phyloP scores from a whole-genome alignment of 2,888 invertebrate genomes.

The Oligia fasciuncula region DNA sequence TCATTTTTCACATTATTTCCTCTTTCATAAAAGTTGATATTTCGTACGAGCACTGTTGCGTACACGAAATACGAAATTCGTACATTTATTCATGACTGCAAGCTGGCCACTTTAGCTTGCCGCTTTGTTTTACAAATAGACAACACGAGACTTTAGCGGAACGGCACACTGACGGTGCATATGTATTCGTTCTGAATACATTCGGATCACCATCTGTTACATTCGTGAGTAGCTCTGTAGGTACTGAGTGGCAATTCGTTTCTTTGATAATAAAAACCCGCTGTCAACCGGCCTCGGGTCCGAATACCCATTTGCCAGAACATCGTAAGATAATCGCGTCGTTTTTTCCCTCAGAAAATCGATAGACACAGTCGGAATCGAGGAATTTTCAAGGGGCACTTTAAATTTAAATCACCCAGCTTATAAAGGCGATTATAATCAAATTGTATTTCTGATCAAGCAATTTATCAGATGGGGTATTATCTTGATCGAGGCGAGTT shows the following conservation, averaged over 20 bases:
- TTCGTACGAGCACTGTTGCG: conserved; percentile 72
- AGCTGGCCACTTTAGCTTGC: conserved; percentile 70
- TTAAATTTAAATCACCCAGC: conserved; percentile 72
- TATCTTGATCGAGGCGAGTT: conserved; percentile 63
- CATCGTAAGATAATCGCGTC: conserved; percentile 69
- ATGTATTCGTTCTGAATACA: conserved; percentile 60
- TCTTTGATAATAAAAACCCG: conserved; percentile 63
- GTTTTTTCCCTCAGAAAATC: conserved; percentile 69
- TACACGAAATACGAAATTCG: conserved; percentile 74
- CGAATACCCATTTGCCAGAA: conserved; percentile 68
- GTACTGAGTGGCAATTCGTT: conserved; percentile 59
- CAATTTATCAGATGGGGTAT: conserved; percentile 69
- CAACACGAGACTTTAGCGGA: conserved; percentile 68
- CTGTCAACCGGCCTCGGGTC: conserved; percentile 57
- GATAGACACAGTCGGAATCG: conserved; percentile 62
- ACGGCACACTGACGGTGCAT: conserved; percentile 55
- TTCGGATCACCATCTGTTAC: conserved; percentile 61
- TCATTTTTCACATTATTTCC: conserved; percentile 76
- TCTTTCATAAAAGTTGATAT: conserved; percentile 75
- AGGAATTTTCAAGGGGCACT: conserved; percentile 67
- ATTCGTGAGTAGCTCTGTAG: conserved; percentile 54
- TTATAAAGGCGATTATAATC: conserved; percentile 75
- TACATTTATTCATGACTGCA: conserved; percentile 77
- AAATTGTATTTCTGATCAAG: conserved; percentile 72
- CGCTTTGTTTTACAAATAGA: conserved; percentile 74